Percentiles rank a stretch among this genome's conserved stretches.
These are phyloP conservation scores for Steinernema hermaphroditum DNA, from an alignment of 2,888 invertebrate species.

Conservation along the genomic window DNA sequence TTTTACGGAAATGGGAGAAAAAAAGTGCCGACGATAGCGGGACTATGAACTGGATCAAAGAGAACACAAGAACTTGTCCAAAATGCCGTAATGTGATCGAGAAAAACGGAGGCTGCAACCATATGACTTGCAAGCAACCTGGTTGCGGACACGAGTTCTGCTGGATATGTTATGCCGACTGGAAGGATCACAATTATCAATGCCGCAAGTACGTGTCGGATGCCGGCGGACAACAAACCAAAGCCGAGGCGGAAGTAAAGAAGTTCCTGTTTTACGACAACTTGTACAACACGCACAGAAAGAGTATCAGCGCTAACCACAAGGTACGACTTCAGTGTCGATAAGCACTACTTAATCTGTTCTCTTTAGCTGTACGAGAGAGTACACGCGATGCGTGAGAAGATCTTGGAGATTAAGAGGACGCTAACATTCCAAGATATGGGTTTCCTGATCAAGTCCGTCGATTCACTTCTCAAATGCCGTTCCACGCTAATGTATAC, in stretches of 20 bases:
- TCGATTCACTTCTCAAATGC: slow-evolving; percentile 72
- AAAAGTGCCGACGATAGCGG: slow-evolving; percentile 27
- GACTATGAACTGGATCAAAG: slow-evolving; percentile 31
- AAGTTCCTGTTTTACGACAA: background rate
- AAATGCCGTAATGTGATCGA: slow-evolving; percentile 32
- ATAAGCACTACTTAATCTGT: background rate
- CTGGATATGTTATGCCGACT: slow-evolving; percentile 32
- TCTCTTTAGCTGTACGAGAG: background rate
- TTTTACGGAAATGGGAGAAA: slow-evolving; percentile 14
- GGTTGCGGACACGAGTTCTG: slow-evolving; percentile 35
- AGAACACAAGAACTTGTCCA: slow-evolving; percentile 31
- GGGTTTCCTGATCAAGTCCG: slow-evolving; percentile 86
- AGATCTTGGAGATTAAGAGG: background rate
- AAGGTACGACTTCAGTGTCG: background rate
- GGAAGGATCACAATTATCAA: slow-evolving; percentile 12
- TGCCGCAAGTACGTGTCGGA: background rate
- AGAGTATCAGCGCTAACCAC: background rate
- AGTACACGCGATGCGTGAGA: background rate
- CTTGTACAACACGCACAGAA: background rate
- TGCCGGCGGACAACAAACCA: background rate
- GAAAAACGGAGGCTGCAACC: slow-evolving; percentile 28
- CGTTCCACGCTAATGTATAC: slow-evolving; percentile 98
- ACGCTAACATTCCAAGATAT: background rate
- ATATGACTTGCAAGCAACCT: slow-evolving; percentile 7
- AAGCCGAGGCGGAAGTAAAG: background rate